Conservation (phyloP, 2,888 invertebrate species). For the Synanthedon formicaeformis region DNA sequence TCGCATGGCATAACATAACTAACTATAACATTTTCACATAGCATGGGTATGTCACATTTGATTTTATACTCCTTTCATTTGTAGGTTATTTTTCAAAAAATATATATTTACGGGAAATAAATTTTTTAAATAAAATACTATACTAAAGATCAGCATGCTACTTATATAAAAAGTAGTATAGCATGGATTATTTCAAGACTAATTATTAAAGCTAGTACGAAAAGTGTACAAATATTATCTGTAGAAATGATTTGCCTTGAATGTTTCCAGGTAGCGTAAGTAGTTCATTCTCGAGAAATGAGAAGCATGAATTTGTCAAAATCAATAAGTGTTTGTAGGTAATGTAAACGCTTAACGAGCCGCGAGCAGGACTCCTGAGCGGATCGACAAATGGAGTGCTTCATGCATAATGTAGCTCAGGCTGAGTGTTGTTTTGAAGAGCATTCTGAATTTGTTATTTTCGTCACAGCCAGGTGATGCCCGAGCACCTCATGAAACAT, state of each 20-base stretch:
- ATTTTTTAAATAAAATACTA: too few relatives aligned
- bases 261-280: slow-evolving; percentile 1
- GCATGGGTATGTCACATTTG: too few relatives aligned
- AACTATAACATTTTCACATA: too few relatives aligned
- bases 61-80: too few relatives aligned
- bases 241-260: not conserved
- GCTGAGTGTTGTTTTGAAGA: slow-evolving; percentile 69
- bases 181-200: not conserved
- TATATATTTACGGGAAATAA: too few relatives aligned
- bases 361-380: slow-evolving; percentile 66
- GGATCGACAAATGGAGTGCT: slow-evolving; percentile 70
- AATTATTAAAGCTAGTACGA: not conserved
- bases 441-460: slow-evolving; percentile 68
- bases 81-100: too few relatives aligned
- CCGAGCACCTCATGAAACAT: slow-evolving; percentile 61
- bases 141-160: too few relatives aligned
- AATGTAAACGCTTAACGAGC: slow-evolving; percentile 70
- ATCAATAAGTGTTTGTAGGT: slow-evolving; percentile 68
- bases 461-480: slow-evolving; percentile 64
- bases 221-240: too few relatives aligned
- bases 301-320: slow-evolving; percentile 50
- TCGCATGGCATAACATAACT: too few relatives aligned
- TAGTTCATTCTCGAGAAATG: slow-evolving; percentile 37
- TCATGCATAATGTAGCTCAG: slow-evolving; percentile 68
- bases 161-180: too few relatives aligned